Evolutionary conservation across 2,888 invertebrate genomes (phyloP).

Genomic region (Dryobota labecula): DNA sequence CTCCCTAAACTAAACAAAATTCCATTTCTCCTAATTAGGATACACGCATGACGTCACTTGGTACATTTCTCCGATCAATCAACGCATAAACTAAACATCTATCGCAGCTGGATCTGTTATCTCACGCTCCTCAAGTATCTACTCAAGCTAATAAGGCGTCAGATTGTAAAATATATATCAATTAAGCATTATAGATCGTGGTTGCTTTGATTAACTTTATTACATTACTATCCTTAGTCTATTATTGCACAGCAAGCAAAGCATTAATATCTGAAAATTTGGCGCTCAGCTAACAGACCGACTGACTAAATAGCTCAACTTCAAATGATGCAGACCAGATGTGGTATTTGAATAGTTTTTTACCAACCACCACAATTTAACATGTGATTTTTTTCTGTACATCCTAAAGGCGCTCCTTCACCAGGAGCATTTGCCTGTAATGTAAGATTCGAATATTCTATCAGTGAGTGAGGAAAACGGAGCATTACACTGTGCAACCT

Average conservation of each 20-base stretch:
- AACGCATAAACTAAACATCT: conserved; percentile 56
- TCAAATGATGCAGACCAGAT: conserved; percentile 36
- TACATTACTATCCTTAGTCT: conserved; percentile 19
- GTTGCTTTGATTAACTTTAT: conserved; percentile 37
- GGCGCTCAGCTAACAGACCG: conserved; percentile 11
- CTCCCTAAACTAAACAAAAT: conserved; percentile 28
- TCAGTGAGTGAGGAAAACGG: no score
- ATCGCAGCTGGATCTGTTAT: conserved; percentile 48
- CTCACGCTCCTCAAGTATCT: conserved; percentile 48
- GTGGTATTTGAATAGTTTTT: conserved; percentile 25
- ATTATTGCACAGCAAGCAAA: conserved; percentile 18
- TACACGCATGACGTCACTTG: conserved; percentile 37
- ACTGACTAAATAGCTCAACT: conserved; percentile 20
- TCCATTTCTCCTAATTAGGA: conserved; percentile 46
- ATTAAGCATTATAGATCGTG: conserved; percentile 49
- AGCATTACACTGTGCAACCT: no score
- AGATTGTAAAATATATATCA: conserved; percentile 45
- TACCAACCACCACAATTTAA: conserved; percentile 2
- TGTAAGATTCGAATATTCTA: no score
- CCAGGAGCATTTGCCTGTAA: no score
- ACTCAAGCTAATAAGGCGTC: conserved; percentile 45
- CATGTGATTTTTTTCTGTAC: conserved; percentile 12
- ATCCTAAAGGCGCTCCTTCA: no score
- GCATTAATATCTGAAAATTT: conserved; percentile 26
- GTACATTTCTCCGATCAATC: conserved; percentile 46